Percentiles rank a stretch among this genome's conserved stretches.
phyloP scores from a whole-genome alignment of 1,140 invertebrate species.

The Pseudomyrmex gracilis region DNA sequence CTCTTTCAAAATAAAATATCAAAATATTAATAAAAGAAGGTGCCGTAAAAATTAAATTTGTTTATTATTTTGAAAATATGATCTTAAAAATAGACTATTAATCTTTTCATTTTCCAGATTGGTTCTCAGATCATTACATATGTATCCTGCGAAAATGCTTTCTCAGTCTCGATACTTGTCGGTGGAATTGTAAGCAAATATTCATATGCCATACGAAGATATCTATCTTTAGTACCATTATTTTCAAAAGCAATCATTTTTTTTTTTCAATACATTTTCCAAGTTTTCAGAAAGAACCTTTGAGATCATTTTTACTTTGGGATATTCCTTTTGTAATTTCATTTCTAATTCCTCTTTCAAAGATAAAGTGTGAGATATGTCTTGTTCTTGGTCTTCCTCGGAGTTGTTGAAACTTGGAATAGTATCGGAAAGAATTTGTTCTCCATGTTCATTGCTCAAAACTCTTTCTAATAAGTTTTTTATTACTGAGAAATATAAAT shows the following conservation, averaged over 20 bases:
- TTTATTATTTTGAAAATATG: conserved; percentile 59
- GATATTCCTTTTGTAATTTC: conserved; percentile 28
- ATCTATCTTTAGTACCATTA: conserved; percentile 65
- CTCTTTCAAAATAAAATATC: neutral
- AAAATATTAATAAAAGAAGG: neutral
- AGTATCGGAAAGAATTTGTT: conserved; percentile 6
- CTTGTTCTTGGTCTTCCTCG: conserved; percentile 28
- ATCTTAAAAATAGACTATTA: conserved; percentile 58
- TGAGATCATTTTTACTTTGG: conserved; percentile 19
- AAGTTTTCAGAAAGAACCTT: conserved; percentile 30
- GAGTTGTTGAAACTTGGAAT: neutral
- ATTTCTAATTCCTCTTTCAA: conserved; percentile 38
- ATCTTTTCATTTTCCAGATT: conserved; percentile 53
- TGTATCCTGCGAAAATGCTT: conserved; percentile 70
- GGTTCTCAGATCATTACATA: conserved; percentile 44
- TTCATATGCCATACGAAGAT: conserved; percentile 63
- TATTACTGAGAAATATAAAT: no score
- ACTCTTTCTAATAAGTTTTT: no score
- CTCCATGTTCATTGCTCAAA: no score
- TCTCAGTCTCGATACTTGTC: conserved; percentile 73
- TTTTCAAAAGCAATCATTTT: conserved; percentile 66
- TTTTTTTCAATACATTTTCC: conserved; percentile 57
- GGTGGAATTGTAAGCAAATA: conserved; percentile 67
- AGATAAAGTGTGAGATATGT: conserved; percentile 24
- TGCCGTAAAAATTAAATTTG: conserved; percentile 15